Evolutionary conservation across 2,797 vertebrate species (phyloP), one percentile per base, ranked within the genome.

Genomic region (Enteromius fasciolatus): DNA sequence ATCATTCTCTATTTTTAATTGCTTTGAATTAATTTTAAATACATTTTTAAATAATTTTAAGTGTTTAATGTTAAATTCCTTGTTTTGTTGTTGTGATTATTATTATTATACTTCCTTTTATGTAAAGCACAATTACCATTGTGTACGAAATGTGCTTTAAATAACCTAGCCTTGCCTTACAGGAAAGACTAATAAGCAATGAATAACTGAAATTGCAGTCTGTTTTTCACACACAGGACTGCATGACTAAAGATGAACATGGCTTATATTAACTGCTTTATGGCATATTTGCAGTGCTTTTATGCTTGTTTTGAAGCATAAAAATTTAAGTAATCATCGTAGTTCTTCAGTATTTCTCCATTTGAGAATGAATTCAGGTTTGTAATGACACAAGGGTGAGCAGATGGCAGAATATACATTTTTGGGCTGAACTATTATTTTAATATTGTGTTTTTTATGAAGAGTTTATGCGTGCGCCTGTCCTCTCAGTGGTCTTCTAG

Each of bases 401-500:
- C n/a, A 54, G 17, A 20, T 33, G 70, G 33, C 48, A n/a, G 28
- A 25, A 25, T 10, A 31, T 72, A 28, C 0, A 25, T 75, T 18
- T 76, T 59, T 11, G 1, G 0, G 25, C 4, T 33, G 2, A 73
- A 73, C 46, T 50, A 12, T 52, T 33, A 31, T n/a, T 57, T 75
- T 39, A 41, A 39, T 44, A 44, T 44, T 12, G 23, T 75, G n/a
- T 7, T 75, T 57, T 59, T 73, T 44, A 31, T 20, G 4, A 59
- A 44, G 9, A 12, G 18, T 20, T 6, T 36, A 23, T 78, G n/a
- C 68, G 48, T 64, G 72, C 74, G 80, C 66, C 23, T 78, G 14
- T 78, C 79, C 61, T 61, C 50, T 84, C 59, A 70, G 78, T 75
- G n/a, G 72, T 67, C 64, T 48, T 50, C 31, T 82, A 85, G 87